A percentile compares a stretch with the other conserved stretches of the same genome.
Conservation (phyloP, 2,888 invertebrate genomes). For the Anoplius nigerrimus region DNA sequence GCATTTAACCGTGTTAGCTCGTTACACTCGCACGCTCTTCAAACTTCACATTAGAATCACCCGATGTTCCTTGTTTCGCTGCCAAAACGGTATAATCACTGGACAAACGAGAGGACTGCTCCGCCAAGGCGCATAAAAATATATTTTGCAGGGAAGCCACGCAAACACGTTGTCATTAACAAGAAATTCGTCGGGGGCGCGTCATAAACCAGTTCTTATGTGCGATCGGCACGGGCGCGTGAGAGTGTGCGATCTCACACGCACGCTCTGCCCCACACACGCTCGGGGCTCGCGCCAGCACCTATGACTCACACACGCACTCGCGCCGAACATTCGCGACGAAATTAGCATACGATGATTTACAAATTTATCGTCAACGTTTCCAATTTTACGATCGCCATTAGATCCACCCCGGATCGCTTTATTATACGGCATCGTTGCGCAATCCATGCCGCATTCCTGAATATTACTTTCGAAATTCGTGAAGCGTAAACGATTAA, state of each 20-base stretch:
- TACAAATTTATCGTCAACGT: conserved; percentile 60
- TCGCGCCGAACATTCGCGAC: conserved; percentile 23
- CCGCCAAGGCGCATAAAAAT: conserved; percentile 21
- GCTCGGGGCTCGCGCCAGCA: background rate
- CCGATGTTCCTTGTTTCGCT: background rate
- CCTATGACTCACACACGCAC: background rate
- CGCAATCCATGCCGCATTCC: conserved; percentile 34
- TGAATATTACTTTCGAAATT: conserved; percentile 40
- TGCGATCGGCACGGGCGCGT: background rate
- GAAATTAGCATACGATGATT: conserved; percentile 59
- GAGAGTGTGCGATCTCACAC: background rate
- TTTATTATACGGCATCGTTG: conserved; percentile 48
- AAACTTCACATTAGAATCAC: conserved; percentile 16
- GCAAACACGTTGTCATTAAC: conserved; percentile 30
- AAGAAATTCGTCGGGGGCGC: conserved; percentile 33
- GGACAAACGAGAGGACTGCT: conserved; percentile 17
- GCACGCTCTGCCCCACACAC: background rate
- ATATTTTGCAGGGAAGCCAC: conserved; percentile 35
- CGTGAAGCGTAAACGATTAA: conserved; percentile 18
- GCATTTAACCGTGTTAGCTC: too few species aligned
- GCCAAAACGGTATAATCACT: conserved; percentile 29
- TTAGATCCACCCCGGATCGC: conserved; percentile 52
- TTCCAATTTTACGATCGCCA: conserved; percentile 58
- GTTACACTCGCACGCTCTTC: too few species aligned
- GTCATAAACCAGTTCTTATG: conserved; percentile 57